phyloP scores from a whole-genome alignment of 37 sponge, comb jelly and placozoan species.

The Theonella swinhoei region DNA sequence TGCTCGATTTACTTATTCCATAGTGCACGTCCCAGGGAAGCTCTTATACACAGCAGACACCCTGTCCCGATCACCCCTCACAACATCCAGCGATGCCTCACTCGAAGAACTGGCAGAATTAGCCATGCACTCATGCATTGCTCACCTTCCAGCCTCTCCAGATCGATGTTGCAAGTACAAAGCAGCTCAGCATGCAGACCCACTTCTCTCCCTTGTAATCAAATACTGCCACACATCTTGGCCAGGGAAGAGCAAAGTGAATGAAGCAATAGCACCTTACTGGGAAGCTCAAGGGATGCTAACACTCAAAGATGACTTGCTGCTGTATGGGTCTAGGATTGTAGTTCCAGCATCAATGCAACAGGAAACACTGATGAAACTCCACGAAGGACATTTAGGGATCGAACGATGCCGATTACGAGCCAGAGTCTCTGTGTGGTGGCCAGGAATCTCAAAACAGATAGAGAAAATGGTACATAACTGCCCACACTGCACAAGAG shows the following conservation, averaged over 20 bases:
- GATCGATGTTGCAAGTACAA: not conserved
- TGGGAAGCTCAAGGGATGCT: no score
- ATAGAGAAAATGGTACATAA: no score
- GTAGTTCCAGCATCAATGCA: no score
- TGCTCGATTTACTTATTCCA: slow-evolving; percentile 22
- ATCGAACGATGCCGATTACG: no score
- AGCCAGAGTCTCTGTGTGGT: no score
- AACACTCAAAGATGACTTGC: not conserved
- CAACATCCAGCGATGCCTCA: no score
- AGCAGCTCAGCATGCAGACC: slow-evolving; percentile 27
- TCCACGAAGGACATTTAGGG: no score
- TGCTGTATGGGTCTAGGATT: slow-evolving; percentile 32
- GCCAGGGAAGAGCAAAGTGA: slow-evolving; percentile 25
- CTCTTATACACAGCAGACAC: no score
- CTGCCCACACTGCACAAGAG: no score
- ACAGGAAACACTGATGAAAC: no score
- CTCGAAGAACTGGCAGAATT: slow-evolving; percentile 18
- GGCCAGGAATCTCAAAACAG: no score
- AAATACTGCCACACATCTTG: slow-evolving; percentile 31
- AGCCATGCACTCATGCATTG: not conserved
- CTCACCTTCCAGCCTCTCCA: slow-evolving; percentile 19
- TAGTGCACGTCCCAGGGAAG: slow-evolving; percentile 27
- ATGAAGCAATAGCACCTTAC: no score
- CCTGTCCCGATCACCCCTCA: slow-evolving; percentile 14
- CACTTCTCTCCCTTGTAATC: not conserved